Percentiles rank a stretch among this genome's conserved stretches.
These are phyloP conservation scores for Microtus oregoni DNA, from an alignment of 2,113 vertebrate species.

Conservation along the genomic window DNA sequence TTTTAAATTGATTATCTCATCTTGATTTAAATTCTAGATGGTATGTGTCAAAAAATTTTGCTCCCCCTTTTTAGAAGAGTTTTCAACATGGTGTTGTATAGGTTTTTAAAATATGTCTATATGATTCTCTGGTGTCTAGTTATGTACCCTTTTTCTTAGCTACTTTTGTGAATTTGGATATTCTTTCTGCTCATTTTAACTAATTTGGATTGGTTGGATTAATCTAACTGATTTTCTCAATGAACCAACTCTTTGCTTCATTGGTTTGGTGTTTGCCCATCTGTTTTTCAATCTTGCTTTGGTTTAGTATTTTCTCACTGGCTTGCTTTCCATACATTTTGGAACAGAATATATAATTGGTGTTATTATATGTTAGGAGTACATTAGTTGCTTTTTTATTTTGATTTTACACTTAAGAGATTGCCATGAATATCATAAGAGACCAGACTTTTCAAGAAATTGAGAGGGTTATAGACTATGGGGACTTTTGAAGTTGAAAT, in stretches of 20 bases:
- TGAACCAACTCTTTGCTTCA: background rate
- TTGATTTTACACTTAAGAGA: background rate
- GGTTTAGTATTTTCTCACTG: too few relatives aligned
- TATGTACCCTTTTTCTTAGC: background rate
- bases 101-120: background rate
- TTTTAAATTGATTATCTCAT: background rate
- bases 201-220: background rate
- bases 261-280: background rate
- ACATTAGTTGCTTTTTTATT: too few relatives aligned
- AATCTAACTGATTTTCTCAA: background rate
- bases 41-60: background rate
- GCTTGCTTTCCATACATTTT: too few relatives aligned
- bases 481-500: background rate
- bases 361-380: too few relatives aligned
- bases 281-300: too few relatives aligned
- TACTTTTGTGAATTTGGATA: background rate
- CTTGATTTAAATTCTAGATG: background rate
- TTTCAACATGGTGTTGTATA: background rate
- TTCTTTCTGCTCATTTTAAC: background rate
- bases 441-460: background rate
- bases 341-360: too few relatives aligned
- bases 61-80: background rate
- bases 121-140: background rate
- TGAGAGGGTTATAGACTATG: background rate
- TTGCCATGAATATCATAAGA: background rate